These are phyloP conservation scores for Nanorana parkeri DNA, from an alignment of 2,113 vertebrate genomes.

Conservation along the genomic window DNA sequence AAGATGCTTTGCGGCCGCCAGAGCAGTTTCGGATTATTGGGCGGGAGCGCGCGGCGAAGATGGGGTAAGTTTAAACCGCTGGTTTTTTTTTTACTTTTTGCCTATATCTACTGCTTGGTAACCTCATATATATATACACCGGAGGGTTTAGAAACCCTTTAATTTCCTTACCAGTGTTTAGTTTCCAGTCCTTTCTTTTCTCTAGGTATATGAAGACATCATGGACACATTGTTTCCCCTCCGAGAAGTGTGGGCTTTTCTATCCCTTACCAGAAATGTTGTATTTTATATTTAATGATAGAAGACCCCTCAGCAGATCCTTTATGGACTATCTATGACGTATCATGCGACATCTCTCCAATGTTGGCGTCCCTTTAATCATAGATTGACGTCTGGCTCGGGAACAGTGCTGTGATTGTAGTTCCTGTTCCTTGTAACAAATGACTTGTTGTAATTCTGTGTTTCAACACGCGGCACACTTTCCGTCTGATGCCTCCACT, in stretches of 20 bases:
- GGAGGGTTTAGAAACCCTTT: too few species aligned
- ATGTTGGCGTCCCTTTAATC: constrained; percentile 18
- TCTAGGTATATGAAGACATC: background rate
- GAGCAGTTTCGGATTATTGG: too few species aligned
- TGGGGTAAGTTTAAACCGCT: too few species aligned
- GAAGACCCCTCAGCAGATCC: background rate
- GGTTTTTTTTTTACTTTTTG: too few species aligned
- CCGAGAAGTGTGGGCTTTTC: too few species aligned
- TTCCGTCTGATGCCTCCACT: constrained; percentile 8
- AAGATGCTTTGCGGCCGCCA: too few species aligned
- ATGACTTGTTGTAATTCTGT: constrained; percentile 28
- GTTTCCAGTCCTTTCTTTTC: too few species aligned
- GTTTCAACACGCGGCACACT: constrained; percentile 30
- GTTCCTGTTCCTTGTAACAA: constrained; percentile 1
- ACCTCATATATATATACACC: too few species aligned
- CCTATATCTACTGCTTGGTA: too few species aligned
- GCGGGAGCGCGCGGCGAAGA: too few species aligned
- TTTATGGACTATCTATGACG: background rate
- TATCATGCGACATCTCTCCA: background rate
- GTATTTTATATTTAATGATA: background rate
- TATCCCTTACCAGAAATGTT: background rate
- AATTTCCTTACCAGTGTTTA: too few species aligned
- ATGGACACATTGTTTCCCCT: background rate
- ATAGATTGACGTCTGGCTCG: background rate
- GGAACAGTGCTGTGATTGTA: constrained; percentile 37